phyloP scores from a whole-genome alignment of 2,113 vertebrate genomes.

The Oostethus manadensis region DNA sequence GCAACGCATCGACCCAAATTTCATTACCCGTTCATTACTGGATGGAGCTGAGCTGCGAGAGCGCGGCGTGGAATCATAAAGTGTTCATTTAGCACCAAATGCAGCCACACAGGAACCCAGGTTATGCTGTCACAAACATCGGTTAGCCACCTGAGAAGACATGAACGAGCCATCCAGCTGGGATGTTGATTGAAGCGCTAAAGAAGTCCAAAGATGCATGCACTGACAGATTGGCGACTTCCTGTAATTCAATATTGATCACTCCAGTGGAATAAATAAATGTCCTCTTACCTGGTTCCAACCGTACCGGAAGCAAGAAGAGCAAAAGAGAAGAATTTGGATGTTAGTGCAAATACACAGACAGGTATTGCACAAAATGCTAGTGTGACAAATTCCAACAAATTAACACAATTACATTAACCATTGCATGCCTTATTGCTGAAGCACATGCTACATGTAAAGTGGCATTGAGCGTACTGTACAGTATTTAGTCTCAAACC shows the following conservation, averaged over 20 bases:
- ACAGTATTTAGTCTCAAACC: no score
- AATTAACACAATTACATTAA: no score
- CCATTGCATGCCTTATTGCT: no score
- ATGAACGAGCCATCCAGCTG: slow-evolving; percentile 1
- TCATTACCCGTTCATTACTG: slow-evolving; percentile 79
- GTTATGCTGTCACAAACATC: slow-evolving; percentile 31
- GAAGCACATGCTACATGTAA: no score
- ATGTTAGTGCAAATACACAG: slow-evolving; percentile 6
- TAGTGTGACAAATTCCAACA: no score
- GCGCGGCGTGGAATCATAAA: slow-evolving; percentile 71
- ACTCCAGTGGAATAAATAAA: slow-evolving; percentile 4
- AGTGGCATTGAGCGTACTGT: no score
- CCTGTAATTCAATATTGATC: slow-evolving; percentile 17
- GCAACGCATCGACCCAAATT: slow-evolving; percentile 67
- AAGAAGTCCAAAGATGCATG: neutral
- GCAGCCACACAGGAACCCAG: slow-evolving; percentile 49
- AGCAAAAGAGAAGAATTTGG: slow-evolving; percentile 14
- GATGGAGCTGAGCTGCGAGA: slow-evolving; percentile 50
- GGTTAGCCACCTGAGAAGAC: neutral
- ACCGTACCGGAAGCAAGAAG: slow-evolving; percentile 8
- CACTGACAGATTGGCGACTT: slow-evolving; percentile 31
- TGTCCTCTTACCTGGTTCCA: slow-evolving; percentile 59
- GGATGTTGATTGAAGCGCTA: slow-evolving; percentile 3
- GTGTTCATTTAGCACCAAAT: slow-evolving; percentile 66
- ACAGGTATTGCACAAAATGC: no score